A percentile compares a stretch with the other conserved stretches of the same genome.
Evolutionary conservation across 2,797 vertebrate genomes (phyloP).

Genomic region (Sebastes goodei): DNA sequence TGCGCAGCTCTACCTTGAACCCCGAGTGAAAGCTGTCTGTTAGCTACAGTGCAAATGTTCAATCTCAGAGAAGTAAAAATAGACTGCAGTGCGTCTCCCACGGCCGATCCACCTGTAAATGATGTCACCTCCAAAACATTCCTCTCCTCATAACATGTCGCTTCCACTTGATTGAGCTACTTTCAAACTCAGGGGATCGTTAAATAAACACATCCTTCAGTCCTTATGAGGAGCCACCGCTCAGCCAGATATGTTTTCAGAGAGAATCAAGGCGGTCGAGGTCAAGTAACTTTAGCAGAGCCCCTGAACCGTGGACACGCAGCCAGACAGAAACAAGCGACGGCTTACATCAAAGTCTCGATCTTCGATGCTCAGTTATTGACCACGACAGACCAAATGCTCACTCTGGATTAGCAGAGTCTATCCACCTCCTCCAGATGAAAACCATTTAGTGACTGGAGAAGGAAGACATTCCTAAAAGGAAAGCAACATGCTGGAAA

Average conservation of each 20-base stretch:
- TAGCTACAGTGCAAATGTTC: slow-evolving; percentile 26
- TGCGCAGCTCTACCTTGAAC: slow-evolving; percentile 22
- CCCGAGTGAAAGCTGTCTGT: slow-evolving; percentile 30
- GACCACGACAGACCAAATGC: slow-evolving; percentile 57
- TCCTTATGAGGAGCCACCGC: slow-evolving; percentile 60
- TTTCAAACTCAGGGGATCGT: slow-evolving; percentile 63
- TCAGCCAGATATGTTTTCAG: slow-evolving; percentile 22
- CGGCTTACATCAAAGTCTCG: slow-evolving; percentile 58
- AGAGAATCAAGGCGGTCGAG: slow-evolving; percentile 27
- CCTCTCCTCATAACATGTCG: slow-evolving; percentile 65
- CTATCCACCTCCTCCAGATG: slow-evolving; percentile 74
- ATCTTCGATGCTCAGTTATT: slow-evolving; percentile 42
- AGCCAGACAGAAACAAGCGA: slow-evolving; percentile 41
- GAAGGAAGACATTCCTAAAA: slow-evolving; percentile 62
- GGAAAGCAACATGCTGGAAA: slow-evolving; percentile 74
- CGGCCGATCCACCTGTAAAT: slow-evolving; percentile 69
- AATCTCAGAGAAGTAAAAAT: slow-evolving; percentile 51
- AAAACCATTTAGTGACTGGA: slow-evolving; percentile 76
- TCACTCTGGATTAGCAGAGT: slow-evolving; percentile 52
- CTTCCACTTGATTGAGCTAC: slow-evolving; percentile 67
- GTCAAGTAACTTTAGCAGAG: slow-evolving; percentile 53
- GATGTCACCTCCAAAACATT: slow-evolving; percentile 64
- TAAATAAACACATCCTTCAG: slow-evolving; percentile 68
- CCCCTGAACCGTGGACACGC: slow-evolving; percentile 41
- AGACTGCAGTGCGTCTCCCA: slow-evolving; percentile 25